phyloP scores from a whole-genome alignment of 2,113 vertebrate genomes.

The Orientallactaga bullata region DNA sequence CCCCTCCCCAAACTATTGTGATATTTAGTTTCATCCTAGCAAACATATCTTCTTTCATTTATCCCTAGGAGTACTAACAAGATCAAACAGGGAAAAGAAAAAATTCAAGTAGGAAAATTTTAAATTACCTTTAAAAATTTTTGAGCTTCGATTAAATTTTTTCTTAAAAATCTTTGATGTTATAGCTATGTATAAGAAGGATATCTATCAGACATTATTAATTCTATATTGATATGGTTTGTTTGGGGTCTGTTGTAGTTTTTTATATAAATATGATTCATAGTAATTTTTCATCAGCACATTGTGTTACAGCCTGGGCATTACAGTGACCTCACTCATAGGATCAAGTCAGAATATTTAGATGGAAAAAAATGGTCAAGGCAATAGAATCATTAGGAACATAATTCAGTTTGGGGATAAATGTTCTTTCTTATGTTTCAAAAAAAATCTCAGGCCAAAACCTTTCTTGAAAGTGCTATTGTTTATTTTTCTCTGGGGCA shows the following conservation, averaged over 20 bases:
- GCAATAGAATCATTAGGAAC: background rate
- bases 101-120: background rate
- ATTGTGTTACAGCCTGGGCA: background rate
- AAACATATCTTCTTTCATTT: slow-evolving; percentile 38
- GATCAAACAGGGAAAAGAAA: background rate
- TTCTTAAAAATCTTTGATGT: slow-evolving; percentile 14
- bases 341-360: slow-evolving; percentile 33
- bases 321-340: background rate
- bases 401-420: slow-evolving; percentile 65
- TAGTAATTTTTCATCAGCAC: slow-evolving; percentile 19
- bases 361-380: slow-evolving; percentile 32
- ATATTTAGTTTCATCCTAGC: background rate
- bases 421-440: slow-evolving; percentile 66
- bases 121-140: background rate
- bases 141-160: slow-evolving; percentile 30
- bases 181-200: background rate
- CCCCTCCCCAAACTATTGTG: no score
- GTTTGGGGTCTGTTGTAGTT: slow-evolving; percentile 12
- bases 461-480: slow-evolving; percentile 78
- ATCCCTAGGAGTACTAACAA: background rate
- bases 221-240: background rate
- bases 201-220: background rate
- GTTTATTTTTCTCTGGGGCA: slow-evolving; percentile 84
- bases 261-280: slow-evolving; percentile 24
- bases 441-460: slow-evolving; percentile 59